Percentiles rank a stretch among this genome's conserved stretches.
Conservation (phyloP, 2,888 invertebrate species). For the Neelides folsomi region DNA sequence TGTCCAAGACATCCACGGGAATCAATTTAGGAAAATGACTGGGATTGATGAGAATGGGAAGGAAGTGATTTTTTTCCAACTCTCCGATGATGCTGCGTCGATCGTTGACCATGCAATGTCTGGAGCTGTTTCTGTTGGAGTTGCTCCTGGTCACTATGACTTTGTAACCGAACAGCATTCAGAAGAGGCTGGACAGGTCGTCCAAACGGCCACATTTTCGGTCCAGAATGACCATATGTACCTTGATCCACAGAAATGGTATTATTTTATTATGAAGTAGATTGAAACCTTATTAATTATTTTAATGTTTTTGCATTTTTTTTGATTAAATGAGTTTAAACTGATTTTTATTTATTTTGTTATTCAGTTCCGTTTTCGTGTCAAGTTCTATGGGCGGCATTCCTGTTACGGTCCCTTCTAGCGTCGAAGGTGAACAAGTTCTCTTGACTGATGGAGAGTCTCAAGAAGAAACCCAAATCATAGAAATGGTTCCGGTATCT, state of each 20-base stretch:
- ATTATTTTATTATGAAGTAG: background rate
- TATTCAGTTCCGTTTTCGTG: constrained; percentile 27
- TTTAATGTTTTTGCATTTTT: too few species aligned
- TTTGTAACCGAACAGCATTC: constrained; percentile 9
- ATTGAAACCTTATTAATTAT: too few species aligned
- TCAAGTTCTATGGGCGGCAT: constrained; percentile 11
- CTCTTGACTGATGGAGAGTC: constrained; percentile 2
- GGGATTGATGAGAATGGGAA: constrained; percentile 28
- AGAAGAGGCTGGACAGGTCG: too few species aligned
- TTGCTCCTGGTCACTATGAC: constrained; percentile 6
- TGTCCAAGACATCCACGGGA: constrained; percentile 30
- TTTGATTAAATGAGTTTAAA: too few species aligned
- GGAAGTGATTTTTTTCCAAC: constrained; percentile 29
- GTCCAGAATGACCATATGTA: constrained; percentile 23
- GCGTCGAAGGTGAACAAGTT: constrained; percentile 13
- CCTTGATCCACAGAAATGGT: constrained; percentile 20
- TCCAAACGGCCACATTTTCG: constrained; percentile 4
- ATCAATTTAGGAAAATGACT: constrained; percentile 26
- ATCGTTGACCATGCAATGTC: constrained; percentile 3
- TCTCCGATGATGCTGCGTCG: constrained; percentile 19
- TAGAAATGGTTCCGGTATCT: background rate
- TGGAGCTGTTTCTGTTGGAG: constrained; percentile 5
- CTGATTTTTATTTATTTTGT: background rate
- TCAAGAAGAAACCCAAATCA: constrained; percentile 2
- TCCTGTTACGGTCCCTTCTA: constrained; percentile 19